Evolutionary conservation across 1,140 invertebrate species (phyloP).

Genomic region (Chionoecetes opilio): DNA sequence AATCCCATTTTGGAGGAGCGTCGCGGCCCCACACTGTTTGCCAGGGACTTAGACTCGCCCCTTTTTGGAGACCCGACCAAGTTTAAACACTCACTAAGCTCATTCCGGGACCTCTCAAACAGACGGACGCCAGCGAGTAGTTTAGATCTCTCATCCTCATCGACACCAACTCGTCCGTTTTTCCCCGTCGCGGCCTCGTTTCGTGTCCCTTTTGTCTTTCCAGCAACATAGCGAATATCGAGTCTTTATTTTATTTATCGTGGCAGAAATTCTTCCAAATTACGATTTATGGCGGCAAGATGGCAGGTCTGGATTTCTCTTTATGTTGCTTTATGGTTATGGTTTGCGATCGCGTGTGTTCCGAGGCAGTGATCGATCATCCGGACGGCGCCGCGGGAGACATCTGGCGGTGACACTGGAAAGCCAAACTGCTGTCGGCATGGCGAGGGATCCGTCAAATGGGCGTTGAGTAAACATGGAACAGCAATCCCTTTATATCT

Average conservation of each 20-base stretch:
- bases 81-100: constrained; percentile 27
- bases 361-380: constrained; percentile 25
- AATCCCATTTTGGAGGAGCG: constrained; percentile 16
- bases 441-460: constrained; percentile 35
- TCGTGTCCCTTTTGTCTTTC: background rate
- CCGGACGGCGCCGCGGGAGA: background rate
- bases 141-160: constrained; percentile 49
- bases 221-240: too few relatives aligned
- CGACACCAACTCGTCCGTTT: constrained; percentile 43
- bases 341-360: background rate
- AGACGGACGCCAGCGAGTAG: background rate
- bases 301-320: background rate
- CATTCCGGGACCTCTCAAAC: constrained; percentile 45
- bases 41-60: background rate
- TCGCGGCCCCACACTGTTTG: constrained; percentile 27
- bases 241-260: too few relatives aligned
- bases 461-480: constrained; percentile 21
- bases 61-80: constrained; percentile 23
- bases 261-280: too few relatives aligned
- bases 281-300: background rate
- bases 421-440: constrained; percentile 19
- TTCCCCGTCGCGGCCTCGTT: background rate
- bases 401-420: constrained; percentile 32
- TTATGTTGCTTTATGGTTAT: background rate
- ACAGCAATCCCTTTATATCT: constrained; percentile 47